Conservation (phyloP, 2,888 invertebrate species). For the Meghimatium bilineatum region DNA sequence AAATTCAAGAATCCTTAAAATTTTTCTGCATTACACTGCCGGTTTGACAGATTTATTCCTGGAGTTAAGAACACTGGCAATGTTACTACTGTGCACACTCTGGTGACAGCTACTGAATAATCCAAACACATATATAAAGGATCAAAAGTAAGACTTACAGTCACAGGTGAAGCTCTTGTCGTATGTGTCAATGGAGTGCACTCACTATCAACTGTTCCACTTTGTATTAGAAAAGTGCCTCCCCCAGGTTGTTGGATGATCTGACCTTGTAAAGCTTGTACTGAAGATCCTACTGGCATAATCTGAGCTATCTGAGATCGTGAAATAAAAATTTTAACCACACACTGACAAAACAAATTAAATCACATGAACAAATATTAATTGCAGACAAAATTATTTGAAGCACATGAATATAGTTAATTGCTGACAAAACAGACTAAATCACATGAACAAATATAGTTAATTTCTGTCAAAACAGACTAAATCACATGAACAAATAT, state of each 20-base stretch:
- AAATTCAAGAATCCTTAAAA: too few species aligned
- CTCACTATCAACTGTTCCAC: slow-evolving; percentile 80
- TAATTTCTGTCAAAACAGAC: too few species aligned
- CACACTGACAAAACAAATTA: not conserved
- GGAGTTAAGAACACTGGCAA: too few species aligned
- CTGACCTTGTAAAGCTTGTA: slow-evolving; percentile 74
- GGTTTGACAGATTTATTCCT: too few species aligned
- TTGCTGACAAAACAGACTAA: too few species aligned
- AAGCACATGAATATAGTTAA: too few species aligned
- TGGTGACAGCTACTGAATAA: not conserved
- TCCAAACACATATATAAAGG: not conserved
- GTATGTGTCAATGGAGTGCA: slow-evolving; percentile 84
- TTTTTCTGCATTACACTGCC: too few species aligned
- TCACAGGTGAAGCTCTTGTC: slow-evolving; percentile 91
- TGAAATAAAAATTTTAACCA: not conserved
- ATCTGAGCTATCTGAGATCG: slow-evolving; percentile 55
- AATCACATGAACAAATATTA: too few species aligned
- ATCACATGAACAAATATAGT: too few species aligned
- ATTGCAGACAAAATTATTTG: too few species aligned
- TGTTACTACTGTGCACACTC: not conserved
- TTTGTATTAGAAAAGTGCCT: slow-evolving; percentile 83
- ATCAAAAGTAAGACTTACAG: slow-evolving; percentile 82
- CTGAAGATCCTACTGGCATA: slow-evolving; percentile 62
- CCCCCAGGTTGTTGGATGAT: slow-evolving; percentile 74
- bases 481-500: too few species aligned